These are phyloP conservation scores for Glaucidium brasilianum DNA, from an alignment of 2,113 vertebrate species.

Conservation along the genomic window DNA sequence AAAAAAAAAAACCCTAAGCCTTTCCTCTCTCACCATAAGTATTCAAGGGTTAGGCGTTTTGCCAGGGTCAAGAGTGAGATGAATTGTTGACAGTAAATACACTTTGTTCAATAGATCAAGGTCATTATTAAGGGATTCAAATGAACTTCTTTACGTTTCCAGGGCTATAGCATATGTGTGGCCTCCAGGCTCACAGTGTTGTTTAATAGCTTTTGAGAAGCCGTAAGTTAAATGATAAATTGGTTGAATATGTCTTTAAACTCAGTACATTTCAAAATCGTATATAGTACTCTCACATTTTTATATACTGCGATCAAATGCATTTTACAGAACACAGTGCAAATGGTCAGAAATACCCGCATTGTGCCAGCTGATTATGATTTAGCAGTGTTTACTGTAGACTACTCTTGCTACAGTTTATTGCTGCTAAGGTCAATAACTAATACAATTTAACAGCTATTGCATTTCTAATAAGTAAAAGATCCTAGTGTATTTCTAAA, in stretches of 20 bases:
- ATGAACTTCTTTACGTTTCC: conserved; percentile 54
- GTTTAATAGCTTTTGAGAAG: conserved; percentile 55
- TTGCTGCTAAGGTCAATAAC: conserved; percentile 54
- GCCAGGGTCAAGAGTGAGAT: conserved; percentile 63
- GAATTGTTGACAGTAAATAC: conserved; percentile 43
- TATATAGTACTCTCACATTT: neutral
- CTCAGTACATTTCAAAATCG: neutral
- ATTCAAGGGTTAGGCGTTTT: conserved; percentile 10
- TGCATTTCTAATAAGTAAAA: conserved; percentile 39
- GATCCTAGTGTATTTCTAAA: neutral
- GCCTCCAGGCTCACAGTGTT: conserved; percentile 47
- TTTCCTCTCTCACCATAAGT: conserved; percentile 6
- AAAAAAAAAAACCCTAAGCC: neutral
- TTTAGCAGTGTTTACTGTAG: conserved; percentile 10
- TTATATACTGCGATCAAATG: neutral
- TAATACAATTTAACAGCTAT: conserved; percentile 53
- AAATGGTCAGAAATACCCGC: neutral
- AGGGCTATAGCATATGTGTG: conserved; percentile 36
- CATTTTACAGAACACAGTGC: neutral
- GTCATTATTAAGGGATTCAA: conserved; percentile 59
- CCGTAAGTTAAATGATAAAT: conserved; percentile 52
- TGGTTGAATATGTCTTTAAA: conserved; percentile 41
- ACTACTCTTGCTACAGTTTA: conserved; percentile 17
- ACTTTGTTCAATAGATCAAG: conserved; percentile 35
- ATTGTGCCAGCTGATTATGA: conserved; percentile 6